Conservation (phyloP, 1,140 invertebrate genomes). For the Sinonovacula constricta region DNA sequence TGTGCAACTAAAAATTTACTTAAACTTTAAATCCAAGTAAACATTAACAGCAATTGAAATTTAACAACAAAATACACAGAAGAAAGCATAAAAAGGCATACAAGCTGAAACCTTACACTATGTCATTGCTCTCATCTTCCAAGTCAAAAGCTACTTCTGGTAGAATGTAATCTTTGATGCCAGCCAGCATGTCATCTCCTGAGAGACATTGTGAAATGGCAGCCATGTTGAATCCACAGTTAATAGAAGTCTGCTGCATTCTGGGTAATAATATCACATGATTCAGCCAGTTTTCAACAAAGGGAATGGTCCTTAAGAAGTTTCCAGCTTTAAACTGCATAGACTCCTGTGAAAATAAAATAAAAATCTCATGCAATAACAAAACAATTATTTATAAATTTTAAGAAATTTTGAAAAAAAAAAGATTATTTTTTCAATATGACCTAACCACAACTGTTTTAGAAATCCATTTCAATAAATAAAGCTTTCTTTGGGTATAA, state of each 20-base stretch:
- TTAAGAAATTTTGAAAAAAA: too few relatives aligned
- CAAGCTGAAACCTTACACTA: conserved; percentile 63
- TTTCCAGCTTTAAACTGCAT: conserved; percentile 14
- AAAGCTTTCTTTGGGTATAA: too few relatives aligned
- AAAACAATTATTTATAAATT: too few relatives aligned
- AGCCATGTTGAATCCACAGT: conserved; percentile 59
- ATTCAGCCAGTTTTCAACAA: conserved; percentile 63
- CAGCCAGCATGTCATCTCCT: not conserved
- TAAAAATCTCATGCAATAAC: too few relatives aligned
- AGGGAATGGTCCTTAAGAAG: conserved; percentile 49
- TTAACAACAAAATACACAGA: not conserved
- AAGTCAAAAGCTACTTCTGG: conserved; percentile 26
- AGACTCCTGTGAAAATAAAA: conserved; percentile 30
- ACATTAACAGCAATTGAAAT: not conserved
- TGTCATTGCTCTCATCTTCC: conserved; percentile 44
- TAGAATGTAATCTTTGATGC: conserved; percentile 17
- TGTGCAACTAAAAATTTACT: not conserved
- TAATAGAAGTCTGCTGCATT: conserved; percentile 53
- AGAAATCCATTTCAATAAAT: too few relatives aligned
- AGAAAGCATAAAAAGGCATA: conserved; percentile 3
- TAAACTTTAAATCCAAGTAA: not conserved
- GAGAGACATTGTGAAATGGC: not conserved
- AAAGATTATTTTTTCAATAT: too few relatives aligned
- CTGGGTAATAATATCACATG: conserved; percentile 65
- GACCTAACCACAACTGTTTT: too few relatives aligned